A percentile compares a stretch with the other conserved stretches of the same genome.
These are phyloP conservation scores for Gambusia holbrooki DNA, from an alignment of 2,113 vertebrate genomes.

Conservation along the genomic window DNA sequence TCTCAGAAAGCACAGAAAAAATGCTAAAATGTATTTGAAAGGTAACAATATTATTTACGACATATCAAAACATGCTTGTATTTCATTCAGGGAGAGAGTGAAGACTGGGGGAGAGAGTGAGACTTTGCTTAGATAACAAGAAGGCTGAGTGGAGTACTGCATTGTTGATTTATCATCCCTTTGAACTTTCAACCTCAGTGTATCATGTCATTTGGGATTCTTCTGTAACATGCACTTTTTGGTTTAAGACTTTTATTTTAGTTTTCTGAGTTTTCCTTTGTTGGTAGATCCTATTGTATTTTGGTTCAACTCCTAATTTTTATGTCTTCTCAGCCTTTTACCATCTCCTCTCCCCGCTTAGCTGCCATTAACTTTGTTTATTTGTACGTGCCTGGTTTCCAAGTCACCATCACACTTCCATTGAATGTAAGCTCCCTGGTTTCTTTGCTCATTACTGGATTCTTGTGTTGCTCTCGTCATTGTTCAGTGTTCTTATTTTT, in stretches of 20 bases:
- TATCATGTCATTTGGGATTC: background rate
- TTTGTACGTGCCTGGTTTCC: too few species aligned
- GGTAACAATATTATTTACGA: background rate
- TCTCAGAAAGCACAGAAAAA: too few species aligned
- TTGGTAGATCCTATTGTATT: background rate
- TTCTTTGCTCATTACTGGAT: too few species aligned
- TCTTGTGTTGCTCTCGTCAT: too few species aligned
- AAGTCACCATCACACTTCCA: too few species aligned
- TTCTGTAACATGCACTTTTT: background rate
- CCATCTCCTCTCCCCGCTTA: too few species aligned
- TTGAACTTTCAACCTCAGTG: background rate
- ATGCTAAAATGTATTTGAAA: too few species aligned
- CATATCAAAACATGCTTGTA: background rate
- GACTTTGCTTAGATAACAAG: background rate
- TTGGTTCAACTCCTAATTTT: too few species aligned
- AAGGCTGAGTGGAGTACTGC: background rate
- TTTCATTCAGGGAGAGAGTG: background rate
- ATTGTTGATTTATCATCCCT: background rate
- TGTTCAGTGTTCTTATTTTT: too few species aligned
- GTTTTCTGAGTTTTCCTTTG: background rate
- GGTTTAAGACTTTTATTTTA: background rate
- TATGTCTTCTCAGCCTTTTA: too few species aligned
- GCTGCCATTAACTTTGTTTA: too few species aligned
- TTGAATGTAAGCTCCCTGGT: too few species aligned
- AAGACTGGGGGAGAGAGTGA: background rate